phyloP scores from a whole-genome alignment of 1,140 invertebrate species.

The Polypedilum vanderplanki region DNA sequence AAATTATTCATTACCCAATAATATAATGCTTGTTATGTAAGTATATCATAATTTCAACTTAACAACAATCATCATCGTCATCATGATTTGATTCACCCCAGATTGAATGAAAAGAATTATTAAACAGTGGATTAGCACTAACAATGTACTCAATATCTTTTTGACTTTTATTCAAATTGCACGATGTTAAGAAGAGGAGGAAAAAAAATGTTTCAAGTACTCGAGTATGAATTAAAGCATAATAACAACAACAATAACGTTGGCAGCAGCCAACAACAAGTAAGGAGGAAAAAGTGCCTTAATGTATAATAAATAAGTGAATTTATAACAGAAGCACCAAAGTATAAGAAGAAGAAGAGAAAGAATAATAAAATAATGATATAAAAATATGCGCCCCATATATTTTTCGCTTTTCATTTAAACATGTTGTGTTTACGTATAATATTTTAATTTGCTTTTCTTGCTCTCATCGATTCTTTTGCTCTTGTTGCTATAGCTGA shows the following conservation, averaged over 20 bases:
- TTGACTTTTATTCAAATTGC: no score
- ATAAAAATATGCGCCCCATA: constrained; percentile 23
- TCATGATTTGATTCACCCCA: not conserved
- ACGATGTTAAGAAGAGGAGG: no score
- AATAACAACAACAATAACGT: not conserved
- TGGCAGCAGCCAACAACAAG: not conserved
- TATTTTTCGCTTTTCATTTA: constrained; percentile 22
- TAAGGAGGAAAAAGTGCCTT: not conserved
- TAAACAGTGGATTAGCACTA: constrained; percentile 11
- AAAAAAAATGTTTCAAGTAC: no score
- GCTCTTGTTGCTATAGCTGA: not conserved
- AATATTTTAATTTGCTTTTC: constrained; percentile 24
- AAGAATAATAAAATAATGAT: constrained; percentile 19
- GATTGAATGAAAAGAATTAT: not conserved
- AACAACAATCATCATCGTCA: not conserved
- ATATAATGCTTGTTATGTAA: no score
- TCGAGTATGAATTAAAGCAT: not conserved
- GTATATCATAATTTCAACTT: no score
- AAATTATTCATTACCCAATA: no score
- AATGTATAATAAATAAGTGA: constrained; percentile 20
- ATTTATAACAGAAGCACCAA: not conserved
- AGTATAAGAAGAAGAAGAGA: not conserved
- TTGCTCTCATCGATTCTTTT: not conserved
- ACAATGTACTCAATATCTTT: not conserved
- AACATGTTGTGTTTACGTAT: constrained; percentile 22